A percentile compares a stretch with the other conserved stretches of the same genome.
These are phyloP conservation scores for Motacilla alba DNA, from an alignment of 2,113 vertebrate genomes.

Conservation along the genomic window DNA sequence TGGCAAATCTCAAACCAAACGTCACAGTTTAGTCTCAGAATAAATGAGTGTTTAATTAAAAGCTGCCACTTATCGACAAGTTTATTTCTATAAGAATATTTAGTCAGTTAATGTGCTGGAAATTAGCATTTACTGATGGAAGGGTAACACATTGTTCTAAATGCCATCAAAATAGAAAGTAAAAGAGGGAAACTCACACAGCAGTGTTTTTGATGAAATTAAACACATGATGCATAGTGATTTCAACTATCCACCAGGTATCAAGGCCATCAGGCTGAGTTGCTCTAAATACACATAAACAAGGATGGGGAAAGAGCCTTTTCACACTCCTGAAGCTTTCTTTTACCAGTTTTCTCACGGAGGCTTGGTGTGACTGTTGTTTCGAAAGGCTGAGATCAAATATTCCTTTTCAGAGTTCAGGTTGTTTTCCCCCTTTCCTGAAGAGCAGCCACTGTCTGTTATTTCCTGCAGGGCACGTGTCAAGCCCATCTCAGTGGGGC, in stretches of 20 bases:
- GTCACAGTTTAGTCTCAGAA: constrained; percentile 34
- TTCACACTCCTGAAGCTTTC: not conserved
- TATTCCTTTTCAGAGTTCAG: not conserved
- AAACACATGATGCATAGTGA: too few species aligned
- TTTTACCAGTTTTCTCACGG: not conserved
- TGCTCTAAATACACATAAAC: not conserved
- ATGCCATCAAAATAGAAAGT: constrained; percentile 47
- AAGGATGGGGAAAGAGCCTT: not conserved
- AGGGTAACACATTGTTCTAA: constrained; percentile 47
- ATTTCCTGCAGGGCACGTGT: not conserved
- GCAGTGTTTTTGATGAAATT: not conserved
- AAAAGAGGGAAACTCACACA: constrained; percentile 37
- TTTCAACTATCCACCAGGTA: not conserved
- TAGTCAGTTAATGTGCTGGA: constrained; percentile 39
- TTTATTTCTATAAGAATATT: constrained; percentile 59
- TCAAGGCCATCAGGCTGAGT: not conserved
- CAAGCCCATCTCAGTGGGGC: not conserved
- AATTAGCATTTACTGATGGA: constrained; percentile 42
- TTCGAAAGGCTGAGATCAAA: not conserved
- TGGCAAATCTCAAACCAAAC: constrained; percentile 33
- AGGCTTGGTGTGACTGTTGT: not conserved
- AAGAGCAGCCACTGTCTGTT: not conserved
- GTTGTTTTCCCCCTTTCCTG: not conserved
- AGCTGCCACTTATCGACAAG: constrained; percentile 20
- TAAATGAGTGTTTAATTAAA: constrained; percentile 48